Evolutionary conservation across 2,797 vertebrate species (phyloP).

Genomic region (Hypotaenidia philippensis): DNA sequence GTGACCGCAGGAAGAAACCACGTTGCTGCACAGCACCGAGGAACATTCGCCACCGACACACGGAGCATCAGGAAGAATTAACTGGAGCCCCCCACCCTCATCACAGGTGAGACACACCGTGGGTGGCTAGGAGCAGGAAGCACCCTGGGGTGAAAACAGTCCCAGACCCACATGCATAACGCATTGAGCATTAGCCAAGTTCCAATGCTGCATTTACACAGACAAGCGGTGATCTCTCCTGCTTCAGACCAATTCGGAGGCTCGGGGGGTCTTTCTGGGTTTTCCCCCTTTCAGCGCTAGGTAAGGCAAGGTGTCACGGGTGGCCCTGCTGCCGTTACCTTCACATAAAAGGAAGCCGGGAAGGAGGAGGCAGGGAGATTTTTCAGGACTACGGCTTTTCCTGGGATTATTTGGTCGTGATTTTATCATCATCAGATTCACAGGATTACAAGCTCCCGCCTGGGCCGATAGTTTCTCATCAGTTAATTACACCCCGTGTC

Average conservation of each 20-base stretch:
- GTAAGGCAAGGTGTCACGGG: conserved; percentile 13
- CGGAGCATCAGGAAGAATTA: neutral
- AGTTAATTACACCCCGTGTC: conserved; percentile 43
- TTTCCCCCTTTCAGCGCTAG: conserved; percentile 32
- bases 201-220: neutral
- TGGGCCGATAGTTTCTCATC: conserved; percentile 44
- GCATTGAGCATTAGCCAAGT: neutral
- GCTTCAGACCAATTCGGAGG: neutral
- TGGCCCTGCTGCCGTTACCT: conserved; percentile 35
- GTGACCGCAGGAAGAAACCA: neutral
- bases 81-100: neutral
- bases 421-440: conserved; percentile 42
- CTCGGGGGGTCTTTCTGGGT: neutral
- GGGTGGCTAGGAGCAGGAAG: neutral
- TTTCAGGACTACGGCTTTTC: conserved; percentile 46
- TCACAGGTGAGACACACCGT: neutral
- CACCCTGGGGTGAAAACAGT: neutral
- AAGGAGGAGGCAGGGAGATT: conserved; percentile 43
- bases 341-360: conserved; percentile 30
- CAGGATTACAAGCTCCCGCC: conserved; percentile 33
- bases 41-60: neutral
- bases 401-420: conserved; percentile 17
- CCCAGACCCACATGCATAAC: neutral
- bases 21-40: neutral
- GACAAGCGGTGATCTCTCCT: conserved; percentile 14